Percentiles rank a stretch among this genome's conserved stretches.
Conservation (phyloP, 2,797 vertebrate species). For the Cyprinodon diabolis region DNA sequence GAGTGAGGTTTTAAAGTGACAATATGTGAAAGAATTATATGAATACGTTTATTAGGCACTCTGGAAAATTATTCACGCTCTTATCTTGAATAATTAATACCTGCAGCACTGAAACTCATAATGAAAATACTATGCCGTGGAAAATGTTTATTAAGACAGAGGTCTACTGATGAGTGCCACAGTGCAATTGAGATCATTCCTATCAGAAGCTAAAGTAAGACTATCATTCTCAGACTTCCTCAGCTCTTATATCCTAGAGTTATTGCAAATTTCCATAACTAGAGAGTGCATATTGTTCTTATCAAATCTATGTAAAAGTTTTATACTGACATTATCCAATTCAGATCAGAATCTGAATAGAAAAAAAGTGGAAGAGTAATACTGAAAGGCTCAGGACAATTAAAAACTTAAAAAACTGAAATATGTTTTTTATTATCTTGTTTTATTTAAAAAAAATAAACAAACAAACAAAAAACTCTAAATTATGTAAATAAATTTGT, state of each 20-base stretch:
- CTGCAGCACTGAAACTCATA: neutral
- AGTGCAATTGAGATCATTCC: neutral
- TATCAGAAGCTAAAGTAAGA: neutral
- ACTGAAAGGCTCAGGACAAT: neutral
- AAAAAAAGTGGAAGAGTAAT: neutral
- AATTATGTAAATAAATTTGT: neutral
- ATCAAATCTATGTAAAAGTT: neutral
- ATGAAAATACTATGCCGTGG: neutral
- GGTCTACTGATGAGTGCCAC: slow-evolving; percentile 3
- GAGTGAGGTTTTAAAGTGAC: neutral
- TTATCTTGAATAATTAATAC: slow-evolving; percentile 16
- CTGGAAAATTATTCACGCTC: neutral
- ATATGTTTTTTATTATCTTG: slow-evolving; percentile 7
- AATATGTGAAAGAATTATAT: neutral
- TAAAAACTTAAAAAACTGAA: neutral
- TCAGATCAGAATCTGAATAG: neutral
- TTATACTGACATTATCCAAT: neutral
- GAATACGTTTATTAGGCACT: neutral
- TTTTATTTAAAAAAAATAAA: neutral
- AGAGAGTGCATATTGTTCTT: neutral
- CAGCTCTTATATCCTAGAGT: slow-evolving; percentile 6
- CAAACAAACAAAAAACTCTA: too few species aligned
- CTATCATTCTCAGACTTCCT: neutral
- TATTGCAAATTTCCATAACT: slow-evolving; percentile 6
- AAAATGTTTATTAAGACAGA: slow-evolving; percentile 2